These are phyloP conservation scores for Panulirus ornatus DNA, from an alignment of 1,140 invertebrate species.

Conservation along the genomic window DNA sequence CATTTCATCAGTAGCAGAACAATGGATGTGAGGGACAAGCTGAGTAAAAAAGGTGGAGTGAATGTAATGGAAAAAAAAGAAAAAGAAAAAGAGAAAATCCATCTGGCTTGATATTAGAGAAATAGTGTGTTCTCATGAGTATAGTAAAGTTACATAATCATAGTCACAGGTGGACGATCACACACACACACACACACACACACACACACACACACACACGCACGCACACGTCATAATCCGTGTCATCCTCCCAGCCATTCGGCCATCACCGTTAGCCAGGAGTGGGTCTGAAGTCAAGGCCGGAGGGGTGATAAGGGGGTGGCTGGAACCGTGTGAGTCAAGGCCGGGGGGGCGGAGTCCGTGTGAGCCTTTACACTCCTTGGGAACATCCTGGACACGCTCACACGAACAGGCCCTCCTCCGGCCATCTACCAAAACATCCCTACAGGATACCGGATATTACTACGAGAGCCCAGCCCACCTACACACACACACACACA, in stretches of 20 bases:
- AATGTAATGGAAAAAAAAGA: too few species aligned
- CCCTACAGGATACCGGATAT: neutral
- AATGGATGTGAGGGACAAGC: too few species aligned
- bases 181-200: constrained; percentile 47
- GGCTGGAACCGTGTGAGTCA: constrained; percentile 38
- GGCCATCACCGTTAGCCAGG: constrained; percentile 19
- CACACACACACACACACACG: constrained; percentile 49
- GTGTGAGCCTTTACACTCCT: neutral
- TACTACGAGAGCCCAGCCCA: too few species aligned
- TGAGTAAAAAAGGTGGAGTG: too few species aligned
- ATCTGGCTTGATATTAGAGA: too few species aligned
- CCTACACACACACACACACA: too few species aligned
- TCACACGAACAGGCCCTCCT: neutral
- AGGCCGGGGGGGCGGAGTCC: constrained; percentile 20
- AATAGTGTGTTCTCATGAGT: too few species aligned
- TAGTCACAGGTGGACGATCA: constrained; percentile 8
- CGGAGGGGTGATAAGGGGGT: neutral
- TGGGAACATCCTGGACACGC: constrained; percentile 9
- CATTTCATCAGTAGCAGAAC: too few species aligned
- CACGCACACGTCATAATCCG: neutral
- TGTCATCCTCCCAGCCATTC: constrained; percentile 32
- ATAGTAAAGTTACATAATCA: neutral
- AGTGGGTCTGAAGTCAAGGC: constrained; percentile 19
- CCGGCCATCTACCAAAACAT: neutral
- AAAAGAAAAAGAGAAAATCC: too few species aligned